These are phyloP conservation scores for Anas platyrhynchos DNA, from an alignment of 2,113 vertebrate species.

Conservation along the genomic window DNA sequence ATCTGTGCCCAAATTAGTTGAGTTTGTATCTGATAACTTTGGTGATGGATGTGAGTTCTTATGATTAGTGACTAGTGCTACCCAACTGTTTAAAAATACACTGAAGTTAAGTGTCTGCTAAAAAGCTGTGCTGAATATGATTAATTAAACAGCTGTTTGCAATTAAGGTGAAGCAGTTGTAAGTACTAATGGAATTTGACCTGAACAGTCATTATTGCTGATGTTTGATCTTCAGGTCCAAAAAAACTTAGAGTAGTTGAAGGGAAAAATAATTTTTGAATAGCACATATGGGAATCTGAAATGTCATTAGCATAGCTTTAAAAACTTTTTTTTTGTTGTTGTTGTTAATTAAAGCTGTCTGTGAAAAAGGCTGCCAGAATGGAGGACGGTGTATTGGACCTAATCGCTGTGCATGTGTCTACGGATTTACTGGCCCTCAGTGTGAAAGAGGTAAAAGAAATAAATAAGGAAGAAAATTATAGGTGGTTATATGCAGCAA, in stretches of 20 bases:
- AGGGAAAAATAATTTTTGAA: accelerated
- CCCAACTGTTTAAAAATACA: background rate
- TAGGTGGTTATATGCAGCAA: background rate
- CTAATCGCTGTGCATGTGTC: constrained; percentile 79
- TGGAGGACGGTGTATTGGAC: constrained; percentile 80
- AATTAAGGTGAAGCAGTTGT: background rate
- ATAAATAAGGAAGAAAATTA: background rate
- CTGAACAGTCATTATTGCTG: background rate
- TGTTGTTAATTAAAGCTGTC: constrained; percentile 62
- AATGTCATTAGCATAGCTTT: background rate
- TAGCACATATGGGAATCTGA: accelerated
- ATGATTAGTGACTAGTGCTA: background rate
- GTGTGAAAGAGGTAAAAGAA: constrained; percentile 81
- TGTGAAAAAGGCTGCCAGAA: constrained; percentile 81
- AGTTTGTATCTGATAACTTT: background rate
- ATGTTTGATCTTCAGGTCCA: background rate
- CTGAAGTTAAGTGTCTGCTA: background rate
- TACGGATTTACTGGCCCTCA: constrained; percentile 83
- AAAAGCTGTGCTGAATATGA: background rate
- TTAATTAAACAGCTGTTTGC: background rate
- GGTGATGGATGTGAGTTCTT: background rate
- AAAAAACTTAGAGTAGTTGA: background rate
- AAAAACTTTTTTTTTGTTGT: background rate
- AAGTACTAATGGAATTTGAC: background rate
- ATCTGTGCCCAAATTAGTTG: background rate